phyloP scores from a whole-genome alignment of 2,113 vertebrate genomes.

The Neodontobutis hainanensis region DNA sequence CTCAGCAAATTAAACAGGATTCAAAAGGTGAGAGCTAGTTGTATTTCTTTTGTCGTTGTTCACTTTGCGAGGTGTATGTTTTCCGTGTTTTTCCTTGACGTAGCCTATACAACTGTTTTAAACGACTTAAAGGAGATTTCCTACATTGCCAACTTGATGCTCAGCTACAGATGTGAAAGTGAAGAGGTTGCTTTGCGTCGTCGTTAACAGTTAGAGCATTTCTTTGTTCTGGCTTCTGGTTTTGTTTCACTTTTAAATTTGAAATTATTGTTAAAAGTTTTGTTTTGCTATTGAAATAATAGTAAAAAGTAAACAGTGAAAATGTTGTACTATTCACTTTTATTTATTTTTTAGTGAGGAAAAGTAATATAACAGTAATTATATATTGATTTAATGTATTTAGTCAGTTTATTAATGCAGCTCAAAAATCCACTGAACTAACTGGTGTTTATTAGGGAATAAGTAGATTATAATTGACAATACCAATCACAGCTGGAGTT shows the following conservation, averaged over 20 bases:
- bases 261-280: neutral
- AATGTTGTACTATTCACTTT: neutral
- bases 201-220: neutral
- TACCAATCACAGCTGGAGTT: neutral
- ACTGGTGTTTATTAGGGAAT: neutral
- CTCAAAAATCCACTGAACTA: too few species aligned
- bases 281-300: neutral
- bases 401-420: too few species aligned
- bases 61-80: neutral
- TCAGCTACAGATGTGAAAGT: slow-evolving; percentile 31
- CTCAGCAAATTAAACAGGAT: slow-evolving; percentile 37
- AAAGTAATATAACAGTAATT: too few species aligned
- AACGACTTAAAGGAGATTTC: neutral
- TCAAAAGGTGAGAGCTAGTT: slow-evolving; percentile 70
- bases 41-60: neutral
- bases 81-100: neutral
- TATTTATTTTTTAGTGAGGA: too few species aligned
- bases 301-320: neutral
- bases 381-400: too few species aligned
- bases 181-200: slow-evolving; percentile 18
- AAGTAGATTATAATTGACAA: neutral
- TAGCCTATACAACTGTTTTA: neutral
- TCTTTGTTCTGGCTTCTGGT: slow-evolving; percentile 44
- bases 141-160: slow-evolving; percentile 79
- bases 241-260: neutral